These are phyloP conservation scores for Sinella curviseta DNA, from an alignment of 1,140 invertebrate genomes.

Conservation along the genomic window DNA sequence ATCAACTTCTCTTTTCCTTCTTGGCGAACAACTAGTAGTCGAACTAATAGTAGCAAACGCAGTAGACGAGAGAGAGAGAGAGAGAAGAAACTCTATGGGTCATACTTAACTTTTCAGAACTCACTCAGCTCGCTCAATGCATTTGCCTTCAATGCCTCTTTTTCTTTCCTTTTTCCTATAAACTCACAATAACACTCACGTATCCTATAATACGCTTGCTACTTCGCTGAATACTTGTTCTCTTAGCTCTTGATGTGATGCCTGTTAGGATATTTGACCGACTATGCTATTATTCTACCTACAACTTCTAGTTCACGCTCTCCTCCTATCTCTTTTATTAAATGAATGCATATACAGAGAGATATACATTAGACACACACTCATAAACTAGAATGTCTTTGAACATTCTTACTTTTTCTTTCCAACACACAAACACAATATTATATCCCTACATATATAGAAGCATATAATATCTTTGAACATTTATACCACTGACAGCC, in stretches of 20 bases:
- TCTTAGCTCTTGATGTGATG: conserved; percentile 19
- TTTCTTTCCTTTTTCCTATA: neutral
- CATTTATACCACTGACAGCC: neutral
- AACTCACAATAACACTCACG: neutral
- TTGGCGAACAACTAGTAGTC: neutral
- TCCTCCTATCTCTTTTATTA: conserved; percentile 7
- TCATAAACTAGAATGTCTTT: neutral
- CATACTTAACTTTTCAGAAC: conserved; percentile 24
- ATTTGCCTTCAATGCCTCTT: conserved; percentile 4
- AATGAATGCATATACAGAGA: neutral
- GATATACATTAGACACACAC: neutral
- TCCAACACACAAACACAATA: neutral
- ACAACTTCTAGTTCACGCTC: conserved; percentile 15
- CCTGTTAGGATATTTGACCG: conserved; percentile 24
- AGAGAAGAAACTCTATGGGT: neutral
- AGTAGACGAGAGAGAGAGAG: neutral
- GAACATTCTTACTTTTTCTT: neutral
- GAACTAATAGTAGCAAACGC: neutral
- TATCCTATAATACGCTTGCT: neutral
- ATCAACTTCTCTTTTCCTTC: conserved; percentile 2
- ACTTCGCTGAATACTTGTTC: neutral
- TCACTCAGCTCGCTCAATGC: conserved; percentile 8
- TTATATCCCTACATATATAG: neutral
- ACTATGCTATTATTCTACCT: conserved; percentile 23
- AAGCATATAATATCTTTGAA: neutral